Evolutionary conservation across 2,113 vertebrate species (phyloP).

Genomic region (Galbula dea): DNA sequence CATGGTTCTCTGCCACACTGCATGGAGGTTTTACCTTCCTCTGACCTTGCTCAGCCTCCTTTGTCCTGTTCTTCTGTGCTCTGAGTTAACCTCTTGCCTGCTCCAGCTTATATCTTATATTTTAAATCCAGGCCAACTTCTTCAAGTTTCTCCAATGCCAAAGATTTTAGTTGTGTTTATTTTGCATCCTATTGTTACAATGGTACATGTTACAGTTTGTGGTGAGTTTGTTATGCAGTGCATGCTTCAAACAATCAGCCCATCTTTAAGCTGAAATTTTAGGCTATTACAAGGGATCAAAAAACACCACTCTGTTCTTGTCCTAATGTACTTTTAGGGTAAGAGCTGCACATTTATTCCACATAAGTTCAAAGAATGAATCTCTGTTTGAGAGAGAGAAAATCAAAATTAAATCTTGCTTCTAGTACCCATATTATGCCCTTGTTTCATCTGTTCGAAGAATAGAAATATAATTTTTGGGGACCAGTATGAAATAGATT

Average conservation of each 20-base stretch:
- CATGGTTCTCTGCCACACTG: not conserved
- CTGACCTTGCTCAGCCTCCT: slow-evolving; percentile 58
- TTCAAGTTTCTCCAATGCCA: not conserved
- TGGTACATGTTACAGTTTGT: not conserved
- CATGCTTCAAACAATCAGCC: not conserved
- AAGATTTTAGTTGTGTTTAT: not conserved
- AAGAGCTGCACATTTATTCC: not conserved
- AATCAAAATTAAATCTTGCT: not conserved
- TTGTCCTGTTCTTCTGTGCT: slow-evolving; percentile 45
- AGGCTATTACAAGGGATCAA: not conserved
- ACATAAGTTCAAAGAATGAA: not conserved
- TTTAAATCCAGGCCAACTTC: not conserved
- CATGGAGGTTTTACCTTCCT: slow-evolving; percentile 58
- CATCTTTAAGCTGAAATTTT: not conserved
- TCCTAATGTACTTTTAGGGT: rapidly evolving
- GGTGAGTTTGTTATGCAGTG: not conserved
- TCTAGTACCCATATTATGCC: not conserved
- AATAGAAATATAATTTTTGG: not conserved
- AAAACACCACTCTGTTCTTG: not conserved
- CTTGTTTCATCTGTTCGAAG: not conserved
- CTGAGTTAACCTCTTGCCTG: slow-evolving; percentile 40
- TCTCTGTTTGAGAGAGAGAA: not conserved
- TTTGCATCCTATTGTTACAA: not conserved
- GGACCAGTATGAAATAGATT: not conserved
- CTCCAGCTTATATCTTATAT: not conserved